Evolutionary conservation across 2,888 invertebrate genomes (phyloP).

Genomic region (Amphiduros pacificus): DNA sequence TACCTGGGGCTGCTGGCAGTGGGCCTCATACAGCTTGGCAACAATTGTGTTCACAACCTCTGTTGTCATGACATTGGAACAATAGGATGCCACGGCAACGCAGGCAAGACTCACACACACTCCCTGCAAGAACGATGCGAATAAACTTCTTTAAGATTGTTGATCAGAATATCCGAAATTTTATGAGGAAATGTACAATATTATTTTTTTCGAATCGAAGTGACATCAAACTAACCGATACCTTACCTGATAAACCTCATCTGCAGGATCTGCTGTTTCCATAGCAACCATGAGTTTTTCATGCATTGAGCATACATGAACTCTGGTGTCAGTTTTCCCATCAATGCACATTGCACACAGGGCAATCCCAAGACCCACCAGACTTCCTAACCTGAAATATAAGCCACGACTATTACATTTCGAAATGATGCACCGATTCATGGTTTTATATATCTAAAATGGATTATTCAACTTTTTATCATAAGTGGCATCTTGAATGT

Average conservation of each 20-base stretch:
- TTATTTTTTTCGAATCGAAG: neutral
- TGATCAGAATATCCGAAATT: neutral
- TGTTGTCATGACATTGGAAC: slow-evolving; percentile 33
- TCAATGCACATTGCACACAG: slow-evolving; percentile 43
- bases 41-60: slow-evolving; percentile 30
- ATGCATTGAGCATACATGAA: slow-evolving; percentile 36
- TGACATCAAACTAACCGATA: neutral
- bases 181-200: neutral
- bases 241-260: slow-evolving; percentile 9
- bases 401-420: too few relatives aligned
- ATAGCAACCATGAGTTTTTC: slow-evolving; percentile 34
- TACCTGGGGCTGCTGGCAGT: slow-evolving; percentile 34
- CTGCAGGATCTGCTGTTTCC: slow-evolving; percentile 18
- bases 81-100: slow-evolving; percentile 35
- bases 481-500: neutral
- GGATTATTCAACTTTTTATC: neutral
- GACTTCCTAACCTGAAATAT: slow-evolving; percentile 36
- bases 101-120: slow-evolving; percentile 34
- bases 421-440: neutral
- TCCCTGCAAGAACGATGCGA: slow-evolving; percentile 27
- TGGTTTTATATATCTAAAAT: neutral
- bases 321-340: slow-evolving; percentile 44
- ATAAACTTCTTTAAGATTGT: neutral
- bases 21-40: slow-evolving; percentile 25
- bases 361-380: slow-evolving; percentile 44